Conservation (phyloP, 2,797 vertebrate species). For the Mus spretus region DNA sequence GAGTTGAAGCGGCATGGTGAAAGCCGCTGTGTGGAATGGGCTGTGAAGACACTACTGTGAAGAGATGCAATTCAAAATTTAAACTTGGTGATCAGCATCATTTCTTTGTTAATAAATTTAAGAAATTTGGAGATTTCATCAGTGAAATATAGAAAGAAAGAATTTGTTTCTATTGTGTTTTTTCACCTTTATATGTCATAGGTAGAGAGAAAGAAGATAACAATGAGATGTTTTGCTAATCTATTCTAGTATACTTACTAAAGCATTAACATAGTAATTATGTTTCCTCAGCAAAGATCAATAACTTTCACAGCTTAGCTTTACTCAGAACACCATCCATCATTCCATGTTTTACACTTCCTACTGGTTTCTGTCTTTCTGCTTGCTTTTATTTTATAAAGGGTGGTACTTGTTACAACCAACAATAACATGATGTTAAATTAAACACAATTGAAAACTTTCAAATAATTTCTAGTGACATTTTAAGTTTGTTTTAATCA, state of each 20-base stretch:
- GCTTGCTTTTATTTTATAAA: not conserved
- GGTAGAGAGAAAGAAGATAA: not conserved
- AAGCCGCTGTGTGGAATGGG: not conserved
- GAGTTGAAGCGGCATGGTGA: not conserved
- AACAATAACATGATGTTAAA: not conserved
- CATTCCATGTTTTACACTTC: no score
- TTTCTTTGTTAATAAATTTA: not conserved
- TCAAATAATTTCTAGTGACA: not conserved
- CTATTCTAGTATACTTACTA: not conserved
- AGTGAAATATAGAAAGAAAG: not conserved
- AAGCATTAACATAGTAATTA: not conserved
- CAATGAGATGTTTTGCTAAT: not conserved
- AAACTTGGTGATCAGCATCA: not conserved
- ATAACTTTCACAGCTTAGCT: not conserved
- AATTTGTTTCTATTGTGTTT: not conserved
- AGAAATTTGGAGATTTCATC: not conserved
- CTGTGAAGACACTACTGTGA: not conserved
- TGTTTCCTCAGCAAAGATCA: not conserved
- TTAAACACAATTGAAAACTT: slow-evolving; percentile 24
- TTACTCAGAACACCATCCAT: no score
- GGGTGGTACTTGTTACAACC: not conserved
- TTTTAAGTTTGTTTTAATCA: not conserved
- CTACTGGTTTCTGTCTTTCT: not conserved
- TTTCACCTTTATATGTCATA: not conserved
- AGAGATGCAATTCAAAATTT: not conserved